These are phyloP conservation scores for Exaiptasia diaphana DNA, from an alignment of 64 coral and sea anemone genomes.

Conservation along the genomic window DNA sequence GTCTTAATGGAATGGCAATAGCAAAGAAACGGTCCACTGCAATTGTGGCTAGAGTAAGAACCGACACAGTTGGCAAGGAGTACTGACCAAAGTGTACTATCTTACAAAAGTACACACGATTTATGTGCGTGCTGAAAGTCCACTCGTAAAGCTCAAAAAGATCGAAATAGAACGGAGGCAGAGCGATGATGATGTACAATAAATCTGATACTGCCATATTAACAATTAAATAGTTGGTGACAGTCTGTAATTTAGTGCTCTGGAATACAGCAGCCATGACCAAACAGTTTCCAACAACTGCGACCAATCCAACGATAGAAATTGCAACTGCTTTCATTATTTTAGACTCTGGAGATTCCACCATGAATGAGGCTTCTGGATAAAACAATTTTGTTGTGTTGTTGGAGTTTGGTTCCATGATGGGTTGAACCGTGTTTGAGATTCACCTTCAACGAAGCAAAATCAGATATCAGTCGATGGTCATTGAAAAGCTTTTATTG, in stretches of 20 bases:
- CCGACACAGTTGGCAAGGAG: constrained; percentile 26
- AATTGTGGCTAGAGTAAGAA: constrained; percentile 50
- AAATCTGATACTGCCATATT: constrained; percentile 61
- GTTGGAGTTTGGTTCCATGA: neutral
- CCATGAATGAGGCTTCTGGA: too few species aligned
- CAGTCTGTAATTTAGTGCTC: constrained; percentile 35
- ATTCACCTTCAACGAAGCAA: too few species aligned
- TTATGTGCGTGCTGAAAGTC: constrained; percentile 1
- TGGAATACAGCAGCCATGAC: constrained; percentile 30
- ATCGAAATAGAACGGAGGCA: constrained; percentile 31
- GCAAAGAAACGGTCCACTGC: constrained; percentile 64
- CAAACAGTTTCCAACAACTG: constrained; percentile 38
- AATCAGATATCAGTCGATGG: too few species aligned
- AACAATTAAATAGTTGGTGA: constrained; percentile 50
- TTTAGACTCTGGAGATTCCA: neutral
- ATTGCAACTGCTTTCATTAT: neutral
- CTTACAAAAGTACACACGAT: constrained; percentile 39
- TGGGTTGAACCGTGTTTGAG: too few species aligned
- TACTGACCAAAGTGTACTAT: constrained; percentile 58
- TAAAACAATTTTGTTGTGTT: too few species aligned
- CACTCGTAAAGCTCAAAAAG: constrained; percentile 26
- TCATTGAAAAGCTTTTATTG: too few species aligned
- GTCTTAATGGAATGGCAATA: constrained; percentile 42
- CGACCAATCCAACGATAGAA: neutral
- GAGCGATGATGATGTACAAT: constrained; percentile 18